Evolutionary conservation across 2,797 vertebrate species (phyloP).

Genomic region (Pseudomugil tenellus): DNA sequence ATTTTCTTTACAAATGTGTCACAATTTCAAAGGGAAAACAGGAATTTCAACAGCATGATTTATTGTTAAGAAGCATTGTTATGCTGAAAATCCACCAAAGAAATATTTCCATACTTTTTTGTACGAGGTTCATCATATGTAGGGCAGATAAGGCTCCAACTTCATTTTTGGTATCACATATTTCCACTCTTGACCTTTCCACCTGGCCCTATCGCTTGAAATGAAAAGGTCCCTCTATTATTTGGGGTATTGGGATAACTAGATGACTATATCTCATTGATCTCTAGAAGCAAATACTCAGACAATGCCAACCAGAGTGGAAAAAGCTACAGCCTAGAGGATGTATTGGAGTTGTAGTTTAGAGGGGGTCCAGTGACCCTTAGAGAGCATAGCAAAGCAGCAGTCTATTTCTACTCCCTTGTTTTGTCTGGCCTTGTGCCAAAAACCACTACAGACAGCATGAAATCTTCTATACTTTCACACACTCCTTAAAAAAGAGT

Average conservation of each 20-base stretch:
- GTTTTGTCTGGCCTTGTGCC: constrained; percentile 66
- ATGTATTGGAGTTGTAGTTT: neutral
- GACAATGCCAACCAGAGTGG: too few species aligned
- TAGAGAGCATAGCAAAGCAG: constrained; percentile 46
- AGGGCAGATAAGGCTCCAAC: too few species aligned
- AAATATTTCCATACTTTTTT: too few species aligned
- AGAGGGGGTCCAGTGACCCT: constrained; percentile 51
- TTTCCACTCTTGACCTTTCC: neutral
- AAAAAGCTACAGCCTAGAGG: neutral
- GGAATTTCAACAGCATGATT: too few species aligned
- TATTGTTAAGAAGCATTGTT: neutral
- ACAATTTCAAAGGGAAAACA: too few species aligned
- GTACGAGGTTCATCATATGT: too few species aligned
- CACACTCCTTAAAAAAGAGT: constrained; percentile 17
- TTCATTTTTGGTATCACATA: too few species aligned
- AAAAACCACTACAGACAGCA: constrained; percentile 55
- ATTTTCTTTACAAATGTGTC: too few species aligned
- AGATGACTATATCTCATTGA: neutral
- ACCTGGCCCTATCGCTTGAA: too few species aligned
- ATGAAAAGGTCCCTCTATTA: neutral
- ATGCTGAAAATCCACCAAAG: too few species aligned
- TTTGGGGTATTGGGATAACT: neutral
- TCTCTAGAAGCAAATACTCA: neutral
- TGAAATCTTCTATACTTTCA: constrained; percentile 65
- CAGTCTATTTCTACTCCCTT: constrained; percentile 52